phyloP scores from a whole-genome alignment of 2,797 vertebrate genomes.

The Pseudomugil tenellus region DNA sequence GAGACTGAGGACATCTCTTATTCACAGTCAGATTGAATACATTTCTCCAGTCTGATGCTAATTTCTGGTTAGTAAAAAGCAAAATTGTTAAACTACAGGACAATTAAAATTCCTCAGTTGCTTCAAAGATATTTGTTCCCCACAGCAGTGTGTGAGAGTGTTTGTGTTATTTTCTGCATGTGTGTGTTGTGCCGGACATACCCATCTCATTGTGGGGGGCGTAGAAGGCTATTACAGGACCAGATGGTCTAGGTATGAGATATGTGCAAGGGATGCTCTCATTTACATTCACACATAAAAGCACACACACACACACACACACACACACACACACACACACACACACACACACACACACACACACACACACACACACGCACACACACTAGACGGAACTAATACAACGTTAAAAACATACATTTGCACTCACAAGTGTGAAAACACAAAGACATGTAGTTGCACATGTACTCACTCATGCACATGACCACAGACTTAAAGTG shows the following conservation, averaged over 20 bases:
- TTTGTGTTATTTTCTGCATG: not conserved
- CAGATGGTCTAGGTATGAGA: constrained; percentile 74
- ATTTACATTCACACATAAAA: constrained; percentile 45
- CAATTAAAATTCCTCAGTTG: not conserved
- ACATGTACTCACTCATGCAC: constrained; percentile 5
- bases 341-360: too few relatives aligned
- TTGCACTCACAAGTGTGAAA: too few relatives aligned
- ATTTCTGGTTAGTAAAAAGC: not conserved
- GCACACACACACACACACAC: constrained; percentile 45
- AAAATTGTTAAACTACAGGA: not conserved
- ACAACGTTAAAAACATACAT: too few relatives aligned
- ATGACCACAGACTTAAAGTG: constrained; percentile 12
- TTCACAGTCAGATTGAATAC: not conserved
- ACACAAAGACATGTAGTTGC: too few relatives aligned
- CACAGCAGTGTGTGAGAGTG: not conserved
- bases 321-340: constrained; percentile 34
- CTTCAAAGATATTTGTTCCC: not conserved
- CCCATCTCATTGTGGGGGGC: constrained; percentile 66
- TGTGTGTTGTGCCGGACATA: constrained; percentile 55
- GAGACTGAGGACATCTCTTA: not conserved
- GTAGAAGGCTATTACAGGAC: constrained; percentile 68
- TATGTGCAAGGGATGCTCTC: constrained; percentile 42
- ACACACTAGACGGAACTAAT: too few relatives aligned
- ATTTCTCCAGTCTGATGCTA: not conserved
- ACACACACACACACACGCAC: constrained; percentile 27